Conservation (phyloP, 2,113 vertebrate species). For the Calidris pugnax region DNA sequence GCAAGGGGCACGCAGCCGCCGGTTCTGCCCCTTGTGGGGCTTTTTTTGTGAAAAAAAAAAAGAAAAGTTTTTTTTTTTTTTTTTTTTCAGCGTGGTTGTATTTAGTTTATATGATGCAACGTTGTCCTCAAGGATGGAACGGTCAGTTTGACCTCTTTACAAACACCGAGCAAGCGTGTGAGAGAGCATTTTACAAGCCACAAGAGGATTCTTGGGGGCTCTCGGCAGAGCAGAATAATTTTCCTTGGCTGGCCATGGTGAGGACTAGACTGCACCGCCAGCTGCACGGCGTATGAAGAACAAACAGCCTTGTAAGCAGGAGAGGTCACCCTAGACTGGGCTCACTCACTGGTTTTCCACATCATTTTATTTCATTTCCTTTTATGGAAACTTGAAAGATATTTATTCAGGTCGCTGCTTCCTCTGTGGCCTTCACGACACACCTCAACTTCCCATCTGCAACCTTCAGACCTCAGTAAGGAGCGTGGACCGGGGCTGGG, state of each 20-base stretch:
- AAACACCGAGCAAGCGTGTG: neutral
- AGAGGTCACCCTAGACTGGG: neutral
- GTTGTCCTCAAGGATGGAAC: neutral
- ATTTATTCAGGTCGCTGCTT: neutral
- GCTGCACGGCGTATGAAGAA: neutral
- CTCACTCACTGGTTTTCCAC: conserved; percentile 3
- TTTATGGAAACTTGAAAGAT: neutral
- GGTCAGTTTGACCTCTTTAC: neutral
- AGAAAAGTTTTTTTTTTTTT: too few species aligned
- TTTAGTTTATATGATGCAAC: neutral
- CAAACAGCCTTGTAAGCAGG: neutral
- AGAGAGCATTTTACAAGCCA: neutral
- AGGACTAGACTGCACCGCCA: neutral
- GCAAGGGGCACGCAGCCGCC: too few species aligned
- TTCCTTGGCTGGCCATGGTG: neutral
- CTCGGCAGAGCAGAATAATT: neutral
- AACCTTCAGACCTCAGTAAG: neutral
- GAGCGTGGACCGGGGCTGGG: neutral
- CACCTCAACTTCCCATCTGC: neutral
- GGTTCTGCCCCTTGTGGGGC: too few species aligned
- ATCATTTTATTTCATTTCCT: neutral
- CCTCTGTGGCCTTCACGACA: neutral
- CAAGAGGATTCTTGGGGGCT: neutral
- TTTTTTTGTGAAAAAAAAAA: too few species aligned
- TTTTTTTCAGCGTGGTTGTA: neutral